phyloP scores from a whole-genome alignment of 2,888 invertebrate species.

The Cyclophora punctaria region DNA sequence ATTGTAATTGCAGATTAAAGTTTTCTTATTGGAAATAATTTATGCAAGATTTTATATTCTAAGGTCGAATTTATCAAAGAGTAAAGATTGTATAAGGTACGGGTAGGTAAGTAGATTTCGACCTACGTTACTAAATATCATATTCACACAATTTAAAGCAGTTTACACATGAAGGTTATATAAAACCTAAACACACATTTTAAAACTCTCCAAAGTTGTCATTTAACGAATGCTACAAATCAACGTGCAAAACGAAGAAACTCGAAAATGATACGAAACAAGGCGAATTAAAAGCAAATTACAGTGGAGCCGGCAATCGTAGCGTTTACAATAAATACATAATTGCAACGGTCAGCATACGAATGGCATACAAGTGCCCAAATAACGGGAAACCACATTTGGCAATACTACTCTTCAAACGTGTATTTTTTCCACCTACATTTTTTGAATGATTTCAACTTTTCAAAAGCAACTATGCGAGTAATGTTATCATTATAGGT shows the following conservation, averaged over 20 bases:
- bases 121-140: too few relatives aligned
- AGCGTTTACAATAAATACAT: constrained; percentile 76
- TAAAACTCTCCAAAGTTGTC: constrained; percentile 13
- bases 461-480: too few relatives aligned
- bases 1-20: constrained; percentile 17
- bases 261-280: constrained; percentile 71
- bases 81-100: too few relatives aligned
- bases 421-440: too few relatives aligned
- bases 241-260: constrained; percentile 61
- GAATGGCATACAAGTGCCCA: constrained; percentile 17
- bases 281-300: constrained; percentile 74
- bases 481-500: too few relatives aligned
- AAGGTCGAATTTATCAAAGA: too few relatives aligned
- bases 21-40: too few relatives aligned
- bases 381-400: constrained; percentile 18
- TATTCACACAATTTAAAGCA: too few relatives aligned
- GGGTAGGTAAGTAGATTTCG: too few relatives aligned
- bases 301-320: constrained; percentile 67
- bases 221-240: constrained; percentile 41
- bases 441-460: too few relatives aligned
- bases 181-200: background rate
- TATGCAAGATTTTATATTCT: too few relatives aligned
- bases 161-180: background rate
- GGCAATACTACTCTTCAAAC: constrained; percentile 14
- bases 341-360: constrained; percentile 70